These are phyloP conservation scores for Scarus forsteni DNA, from an alignment of 2,797 vertebrate species.

Conservation along the genomic window DNA sequence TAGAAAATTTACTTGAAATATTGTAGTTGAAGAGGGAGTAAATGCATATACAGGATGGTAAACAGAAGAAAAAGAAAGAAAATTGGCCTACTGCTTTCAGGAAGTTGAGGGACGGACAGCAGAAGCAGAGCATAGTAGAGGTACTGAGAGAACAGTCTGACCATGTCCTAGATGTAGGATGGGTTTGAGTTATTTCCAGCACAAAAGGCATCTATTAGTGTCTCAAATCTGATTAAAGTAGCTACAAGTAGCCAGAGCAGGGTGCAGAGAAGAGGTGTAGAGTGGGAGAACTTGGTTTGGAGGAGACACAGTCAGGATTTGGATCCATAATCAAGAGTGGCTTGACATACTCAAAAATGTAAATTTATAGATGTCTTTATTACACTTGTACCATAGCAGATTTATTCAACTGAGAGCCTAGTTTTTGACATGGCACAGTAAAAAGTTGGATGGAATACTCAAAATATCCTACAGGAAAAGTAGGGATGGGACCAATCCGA, in stretches of 20 bases:
- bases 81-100: background rate
- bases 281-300: conserved; percentile 6
- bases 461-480: background rate
- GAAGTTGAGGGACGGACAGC: background rate
- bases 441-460: background rate
- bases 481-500: no score
- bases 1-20: background rate
- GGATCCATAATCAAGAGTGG: no score
- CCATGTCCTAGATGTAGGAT: conserved; percentile 1
- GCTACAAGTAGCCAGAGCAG: background rate
- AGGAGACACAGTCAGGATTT: background rate
- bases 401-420: background rate
- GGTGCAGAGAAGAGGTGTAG: conserved; percentile 4
- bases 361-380: background rate
- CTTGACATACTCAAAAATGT: background rate
- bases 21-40: background rate
- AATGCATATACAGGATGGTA: background rate
- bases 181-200: background rate
- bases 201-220: background rate
- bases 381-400: no score
- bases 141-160: background rate
- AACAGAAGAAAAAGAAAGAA: background rate
- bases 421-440: no score
- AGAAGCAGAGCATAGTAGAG: background rate
- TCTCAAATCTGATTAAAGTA: background rate